phyloP scores from a whole-genome alignment of 2,888 invertebrate genomes.

The Pachycephus smyrnensis region DNA sequence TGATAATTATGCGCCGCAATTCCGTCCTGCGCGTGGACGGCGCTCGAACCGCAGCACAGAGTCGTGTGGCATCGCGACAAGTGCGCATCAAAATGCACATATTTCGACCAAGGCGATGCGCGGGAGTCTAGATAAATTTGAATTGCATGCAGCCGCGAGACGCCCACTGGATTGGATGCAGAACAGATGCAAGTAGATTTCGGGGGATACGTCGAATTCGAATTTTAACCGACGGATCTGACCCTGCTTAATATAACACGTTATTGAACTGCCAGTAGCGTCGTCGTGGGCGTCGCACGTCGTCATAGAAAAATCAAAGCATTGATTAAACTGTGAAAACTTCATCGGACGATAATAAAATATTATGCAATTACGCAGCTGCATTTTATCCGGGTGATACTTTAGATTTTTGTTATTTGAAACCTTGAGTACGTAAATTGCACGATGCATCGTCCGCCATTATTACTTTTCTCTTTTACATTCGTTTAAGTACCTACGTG shows the following conservation, averaged over 20 bases:
- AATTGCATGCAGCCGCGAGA: slow-evolving; percentile 17
- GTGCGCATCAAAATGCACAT: slow-evolving; percentile 25
- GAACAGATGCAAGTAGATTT: neutral
- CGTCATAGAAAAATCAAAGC: neutral
- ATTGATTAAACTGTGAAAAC: neutral
- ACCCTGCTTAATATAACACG: slow-evolving; percentile 26
- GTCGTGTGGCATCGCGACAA: slow-evolving; percentile 6
- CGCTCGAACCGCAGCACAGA: neutral
- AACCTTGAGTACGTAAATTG: neutral
- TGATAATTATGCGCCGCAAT: neutral
- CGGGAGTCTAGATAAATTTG: slow-evolving; percentile 22
- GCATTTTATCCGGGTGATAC: neutral
- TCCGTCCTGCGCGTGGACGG: neutral
- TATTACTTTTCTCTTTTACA: neutral
- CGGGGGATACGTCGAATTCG: slow-evolving; percentile 11
- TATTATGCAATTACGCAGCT: neutral
- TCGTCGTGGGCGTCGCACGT: neutral
- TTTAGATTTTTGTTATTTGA: neutral
- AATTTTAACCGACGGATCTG: slow-evolving; percentile 33
- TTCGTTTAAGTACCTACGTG: neutral
- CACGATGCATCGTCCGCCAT: neutral
- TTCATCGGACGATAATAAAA: neutral
- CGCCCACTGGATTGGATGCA: slow-evolving; percentile 1
- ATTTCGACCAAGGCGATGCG: slow-evolving; percentile 18
- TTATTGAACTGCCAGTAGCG: neutral